These are phyloP conservation scores for Solea solea DNA, from an alignment of 2,113 vertebrate species.

Conservation along the genomic window DNA sequence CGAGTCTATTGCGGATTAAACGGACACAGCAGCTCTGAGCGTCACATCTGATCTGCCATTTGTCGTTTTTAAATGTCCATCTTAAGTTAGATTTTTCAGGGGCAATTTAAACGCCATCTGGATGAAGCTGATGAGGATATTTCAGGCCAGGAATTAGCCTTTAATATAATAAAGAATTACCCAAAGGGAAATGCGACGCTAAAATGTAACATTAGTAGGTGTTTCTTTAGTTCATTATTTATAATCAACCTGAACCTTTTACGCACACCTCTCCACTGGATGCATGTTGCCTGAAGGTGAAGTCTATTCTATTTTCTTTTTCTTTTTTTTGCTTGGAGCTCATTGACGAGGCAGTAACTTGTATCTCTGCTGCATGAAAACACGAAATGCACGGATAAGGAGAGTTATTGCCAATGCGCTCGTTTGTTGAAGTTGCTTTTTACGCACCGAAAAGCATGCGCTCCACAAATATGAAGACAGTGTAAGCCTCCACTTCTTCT, in stretches of 20 bases:
- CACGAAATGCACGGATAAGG: slow-evolving; percentile 35
- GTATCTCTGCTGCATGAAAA: slow-evolving; percentile 44
- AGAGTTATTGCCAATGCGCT: slow-evolving; percentile 38
- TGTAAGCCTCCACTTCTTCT: slow-evolving; percentile 11
- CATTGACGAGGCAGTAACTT: slow-evolving; percentile 11
- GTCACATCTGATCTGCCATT: slow-evolving; percentile 10
- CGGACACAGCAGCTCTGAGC: neutral
- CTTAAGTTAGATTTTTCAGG: slow-evolving; percentile 8
- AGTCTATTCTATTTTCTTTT: neutral
- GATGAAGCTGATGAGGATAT: neutral
- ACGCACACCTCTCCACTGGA: slow-evolving; percentile 24
- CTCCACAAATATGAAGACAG: slow-evolving; percentile 17
- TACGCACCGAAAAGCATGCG: slow-evolving; percentile 56
- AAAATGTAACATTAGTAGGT: slow-evolving; percentile 40
- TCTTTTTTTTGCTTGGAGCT: neutral
- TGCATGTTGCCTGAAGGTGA: slow-evolving; percentile 40
- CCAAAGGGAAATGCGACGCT: slow-evolving; percentile 37
- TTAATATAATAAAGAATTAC: slow-evolving; percentile 11
- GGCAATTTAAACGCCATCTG: neutral
- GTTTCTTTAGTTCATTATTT: slow-evolving; percentile 54
- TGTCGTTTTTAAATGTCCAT: slow-evolving; percentile 1
- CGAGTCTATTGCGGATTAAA: slow-evolving; percentile 30
- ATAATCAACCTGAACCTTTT: slow-evolving; percentile 42
- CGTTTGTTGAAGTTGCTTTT: slow-evolving; percentile 45
- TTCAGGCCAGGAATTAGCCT: neutral